Base-by-base conservation (phyloP, 2,888 invertebrate species). In the Teinopalpus imperialis region DNA sequence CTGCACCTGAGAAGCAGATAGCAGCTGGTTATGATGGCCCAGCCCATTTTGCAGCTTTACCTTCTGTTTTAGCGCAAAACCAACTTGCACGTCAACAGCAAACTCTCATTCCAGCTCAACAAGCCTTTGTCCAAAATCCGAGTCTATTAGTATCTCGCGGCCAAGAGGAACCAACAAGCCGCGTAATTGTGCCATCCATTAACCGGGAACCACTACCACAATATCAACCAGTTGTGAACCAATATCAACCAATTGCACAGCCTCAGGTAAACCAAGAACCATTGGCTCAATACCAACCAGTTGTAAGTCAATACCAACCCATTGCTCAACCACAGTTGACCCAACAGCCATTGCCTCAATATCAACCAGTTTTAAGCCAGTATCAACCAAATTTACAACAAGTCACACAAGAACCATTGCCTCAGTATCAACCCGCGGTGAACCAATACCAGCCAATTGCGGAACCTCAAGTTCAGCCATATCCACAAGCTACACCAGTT, bases 41-140 rank as follows among this genome's bases (percentile, higher is more conserved):
- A 8, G 67, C 81, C 0, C 86, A 87, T 49, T 77, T 87, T 12
- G 70, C 83, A 10, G 85, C 81, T 1, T 51, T 86, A 0, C 79
- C 83, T 10, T 82, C 85, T 20, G 66, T 83, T 2, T 59, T 88
- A 44, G 75, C 81, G 32, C 86, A 86, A 51, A 75, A 74, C 36
- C 73, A 73, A 39, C 40, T 63, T 13, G 48, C 53, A 18, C 52
- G 53, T 27, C 57, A 57, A 44, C 62, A 54, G 12, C 54, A 57
- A 36, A 26, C 48, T 4, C 39, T 49, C 2, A 47, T 53, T n/a
- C 65, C 66, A 20, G 54, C 63, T 34, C 72, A 68, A 44, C 65
- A 57, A 47, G 52, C 59, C 3, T 50, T 58, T 8, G 57, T 59
- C 8, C 75, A 68, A 43, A 69, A 60, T 24, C 74, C 74, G 29